Base-by-base conservation (phyloP, 2,113 vertebrate genomes). In the Osmerus mordax region DNA sequence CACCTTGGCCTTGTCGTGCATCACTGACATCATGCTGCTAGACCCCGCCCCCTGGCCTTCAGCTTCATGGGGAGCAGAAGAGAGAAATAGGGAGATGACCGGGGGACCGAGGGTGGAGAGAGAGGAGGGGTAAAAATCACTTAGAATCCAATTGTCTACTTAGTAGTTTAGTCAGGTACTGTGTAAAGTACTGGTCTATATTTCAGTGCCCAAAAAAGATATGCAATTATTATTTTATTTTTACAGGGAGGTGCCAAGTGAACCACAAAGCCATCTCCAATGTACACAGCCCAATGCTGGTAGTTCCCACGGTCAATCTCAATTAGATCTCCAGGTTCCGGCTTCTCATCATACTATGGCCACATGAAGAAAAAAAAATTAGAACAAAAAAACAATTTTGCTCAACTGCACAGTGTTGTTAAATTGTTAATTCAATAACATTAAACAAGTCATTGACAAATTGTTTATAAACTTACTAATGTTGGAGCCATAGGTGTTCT, bases 271-370 rank as follows among this genome's bases (percentile, higher is more conserved):
- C 93, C 94, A 1, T 94, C 77, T 0, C 95, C 95, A 16, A 96
- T 72, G 15, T 95, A 96, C 59, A 96, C 68, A 6, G 89, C 95
- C 95, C 95, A 97, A 83, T 96, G 95, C 51, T 91, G 88, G 74
- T 95, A 96, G 4, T 75, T 15, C 16, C 85, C 81, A 36, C 94
- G 88, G 72, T 87, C 90, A 74, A 96, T 93, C 82, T 96, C 95
- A 1, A 96, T 95, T 81, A 95, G 73, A 81, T 95, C 94, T 18
- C 94, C 93, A 4, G 41, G 83, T 18, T 93, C 75, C 21, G 92
- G 93, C 65, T 92, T 91, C 69, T 80, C 32, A 0, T 91, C 85
- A 73, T 82, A 85, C 88, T 91, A 72, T 11, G 29, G 58, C 56
- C 15, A 74, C 0, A 52, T 53, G 11, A 2, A 75, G 1, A 18